Percentiles rank a stretch among this genome's conserved stretches.
These are phyloP conservation scores for Lutjanus argentimaculatus DNA, from an alignment of 2,797 vertebrate species.

Conservation along the genomic window DNA sequence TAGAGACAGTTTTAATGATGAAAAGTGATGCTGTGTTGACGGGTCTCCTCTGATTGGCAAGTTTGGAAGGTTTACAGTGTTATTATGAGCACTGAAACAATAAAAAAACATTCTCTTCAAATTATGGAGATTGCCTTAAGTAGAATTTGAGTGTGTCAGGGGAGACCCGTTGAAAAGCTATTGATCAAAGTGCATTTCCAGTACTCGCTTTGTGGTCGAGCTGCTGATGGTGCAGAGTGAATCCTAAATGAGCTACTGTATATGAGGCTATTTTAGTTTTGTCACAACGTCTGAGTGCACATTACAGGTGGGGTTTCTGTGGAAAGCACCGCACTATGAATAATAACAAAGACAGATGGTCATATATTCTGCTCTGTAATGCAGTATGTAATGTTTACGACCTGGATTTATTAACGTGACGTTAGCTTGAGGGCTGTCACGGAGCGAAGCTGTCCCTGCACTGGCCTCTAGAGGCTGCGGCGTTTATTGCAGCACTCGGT, in stretches of 20 bases:
- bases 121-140: slow-evolving; percentile 25
- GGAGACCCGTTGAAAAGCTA: slow-evolving; percentile 48
- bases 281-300: slow-evolving; percentile 35
- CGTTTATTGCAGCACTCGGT: background rate
- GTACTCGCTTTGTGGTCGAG: slow-evolving; percentile 41
- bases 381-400: slow-evolving; percentile 12
- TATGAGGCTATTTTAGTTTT: slow-evolving; percentile 50
- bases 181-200: slow-evolving; percentile 76
- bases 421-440: background rate
- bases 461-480: slow-evolving; percentile 22
- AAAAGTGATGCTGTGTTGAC: background rate
- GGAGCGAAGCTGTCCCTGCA: background rate
- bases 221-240: slow-evolving; percentile 74
- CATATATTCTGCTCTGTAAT: background rate
- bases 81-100: slow-evolving; percentile 19
- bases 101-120: slow-evolving; percentile 7
- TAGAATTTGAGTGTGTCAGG: slow-evolving; percentile 14
- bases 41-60: background rate
- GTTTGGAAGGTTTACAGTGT: slow-evolving; percentile 1
- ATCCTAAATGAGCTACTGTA: slow-evolving; percentile 64
- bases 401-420: slow-evolving; percentile 24
- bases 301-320: slow-evolving; percentile 30
- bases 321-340: slow-evolving; percentile 22
- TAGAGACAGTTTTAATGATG: slow-evolving; percentile 1
- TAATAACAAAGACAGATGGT: slow-evolving; percentile 21